phyloP scores from a whole-genome alignment of 2,797 vertebrate genomes.

The Pangasius larnaudii region DNA sequence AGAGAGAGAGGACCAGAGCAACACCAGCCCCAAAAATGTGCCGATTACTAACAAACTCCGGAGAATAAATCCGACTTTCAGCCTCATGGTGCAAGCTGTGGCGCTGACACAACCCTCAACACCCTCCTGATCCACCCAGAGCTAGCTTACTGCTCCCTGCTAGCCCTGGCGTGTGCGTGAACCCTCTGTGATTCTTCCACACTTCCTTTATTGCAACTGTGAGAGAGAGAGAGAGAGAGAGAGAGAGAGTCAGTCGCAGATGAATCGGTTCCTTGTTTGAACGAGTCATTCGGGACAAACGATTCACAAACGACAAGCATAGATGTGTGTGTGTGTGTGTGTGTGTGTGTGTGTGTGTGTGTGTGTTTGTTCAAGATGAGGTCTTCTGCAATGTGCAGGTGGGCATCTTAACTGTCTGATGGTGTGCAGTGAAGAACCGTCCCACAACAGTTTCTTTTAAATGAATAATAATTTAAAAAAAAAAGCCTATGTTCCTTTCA shows the following conservation, averaged over 20 bases:
- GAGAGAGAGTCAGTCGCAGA: neutral
- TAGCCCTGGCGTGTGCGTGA: slow-evolving; percentile 33
- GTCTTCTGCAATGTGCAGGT: neutral
- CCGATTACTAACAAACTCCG: slow-evolving; percentile 85
- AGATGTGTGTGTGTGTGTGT: no score
- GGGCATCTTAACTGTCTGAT: neutral
- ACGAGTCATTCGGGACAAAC: neutral
- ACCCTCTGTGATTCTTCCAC: slow-evolving; percentile 3
- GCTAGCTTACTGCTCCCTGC: slow-evolving; percentile 7
- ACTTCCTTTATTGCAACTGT: slow-evolving; percentile 28
- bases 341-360: no score
- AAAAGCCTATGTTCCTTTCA: neutral
- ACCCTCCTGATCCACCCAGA: neutral
- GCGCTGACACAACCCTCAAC: neutral
- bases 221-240: neutral
- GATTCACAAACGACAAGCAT: neutral
- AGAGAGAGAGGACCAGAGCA: slow-evolving; percentile 89
- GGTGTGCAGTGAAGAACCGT: neutral
- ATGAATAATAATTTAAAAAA: neutral
- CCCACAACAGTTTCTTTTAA: neutral
- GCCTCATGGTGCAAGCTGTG: slow-evolving; percentile 78
- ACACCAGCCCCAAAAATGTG: slow-evolving; percentile 85
- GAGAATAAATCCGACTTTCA: slow-evolving; percentile 88
- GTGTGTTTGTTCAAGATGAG: neutral
- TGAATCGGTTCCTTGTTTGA: slow-evolving; percentile 9